A percentile compares a stretch with the other conserved stretches of the same genome.
phyloP scores from a whole-genome alignment of 2,888 invertebrate species.

The Pediacus dermestoides region DNA sequence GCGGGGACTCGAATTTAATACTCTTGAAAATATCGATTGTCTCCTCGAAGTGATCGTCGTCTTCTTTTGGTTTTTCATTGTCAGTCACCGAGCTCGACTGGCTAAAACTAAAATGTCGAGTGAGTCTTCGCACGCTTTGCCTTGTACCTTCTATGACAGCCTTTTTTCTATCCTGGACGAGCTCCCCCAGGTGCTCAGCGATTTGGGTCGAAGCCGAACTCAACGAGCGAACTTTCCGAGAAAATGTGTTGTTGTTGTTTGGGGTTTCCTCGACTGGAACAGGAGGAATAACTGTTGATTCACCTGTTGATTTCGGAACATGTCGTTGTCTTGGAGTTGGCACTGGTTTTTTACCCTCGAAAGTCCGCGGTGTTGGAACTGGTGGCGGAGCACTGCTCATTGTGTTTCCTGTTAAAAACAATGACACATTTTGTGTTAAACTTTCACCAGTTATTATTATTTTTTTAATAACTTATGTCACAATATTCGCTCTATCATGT shows the following conservation, averaged over 20 bases:
- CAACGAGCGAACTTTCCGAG: conserved; percentile 47
- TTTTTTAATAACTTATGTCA: too few relatives aligned
- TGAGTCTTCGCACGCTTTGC: conserved; percentile 48
- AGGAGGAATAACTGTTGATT: conserved; percentile 6
- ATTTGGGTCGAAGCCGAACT: conserved; percentile 57
- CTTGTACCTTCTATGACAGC: conserved; percentile 64
- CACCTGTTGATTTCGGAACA: conserved; percentile 31
- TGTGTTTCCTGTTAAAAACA: too few relatives aligned
- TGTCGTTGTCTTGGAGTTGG: conserved; percentile 56
- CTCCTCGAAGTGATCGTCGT: conserved; percentile 31
- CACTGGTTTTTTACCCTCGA: conserved; percentile 50
- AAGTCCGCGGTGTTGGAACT: conserved; percentile 39
- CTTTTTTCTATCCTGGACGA: conserved; percentile 56
- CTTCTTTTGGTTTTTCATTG: conserved; percentile 21
- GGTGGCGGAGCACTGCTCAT: too few relatives aligned
- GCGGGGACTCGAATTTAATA: conserved; percentile 38
- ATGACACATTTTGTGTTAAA: too few relatives aligned
- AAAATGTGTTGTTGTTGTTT: conserved; percentile 38
- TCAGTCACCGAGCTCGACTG: conserved; percentile 17
- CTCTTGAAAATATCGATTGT: conserved; percentile 55
- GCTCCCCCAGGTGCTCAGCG: conserved; percentile 55
- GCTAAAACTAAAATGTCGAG: conserved; percentile 40
- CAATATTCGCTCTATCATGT: too few relatives aligned
- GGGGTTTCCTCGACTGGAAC: conserved; percentile 14
- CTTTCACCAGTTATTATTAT: too few relatives aligned